A percentile compares a stretch with the other conserved stretches of the same genome.
These are phyloP conservation scores for Aphelenchoides avenae DNA, from an alignment of 1,140 invertebrate species.

Conservation along the genomic window DNA sequence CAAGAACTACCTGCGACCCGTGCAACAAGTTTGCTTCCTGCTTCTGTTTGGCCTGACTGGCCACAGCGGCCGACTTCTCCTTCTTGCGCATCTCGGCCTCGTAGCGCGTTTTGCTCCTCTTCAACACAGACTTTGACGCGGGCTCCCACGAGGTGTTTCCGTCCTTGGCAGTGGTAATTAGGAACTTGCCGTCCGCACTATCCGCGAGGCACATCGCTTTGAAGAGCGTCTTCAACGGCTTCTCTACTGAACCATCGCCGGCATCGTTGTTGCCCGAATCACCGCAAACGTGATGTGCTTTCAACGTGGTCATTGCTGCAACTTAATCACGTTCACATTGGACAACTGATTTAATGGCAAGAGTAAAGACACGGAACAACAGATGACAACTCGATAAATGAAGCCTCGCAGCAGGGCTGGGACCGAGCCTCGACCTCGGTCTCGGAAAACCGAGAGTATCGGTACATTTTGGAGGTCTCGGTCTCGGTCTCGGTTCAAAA, in stretches of 20 bases:
- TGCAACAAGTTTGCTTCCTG: constrained; percentile 28
- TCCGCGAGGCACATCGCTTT: constrained; percentile 76
- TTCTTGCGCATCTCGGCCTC: constrained; percentile 34
- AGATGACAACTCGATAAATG: too few species aligned
- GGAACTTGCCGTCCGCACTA: constrained; percentile 63
- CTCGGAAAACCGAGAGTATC: too few species aligned
- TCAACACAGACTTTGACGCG: constrained; percentile 84
- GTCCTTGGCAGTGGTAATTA: constrained; percentile 52
- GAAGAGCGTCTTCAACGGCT: constrained; percentile 86
- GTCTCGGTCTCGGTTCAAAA: too few species aligned
- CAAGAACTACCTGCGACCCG: constrained; percentile 66
- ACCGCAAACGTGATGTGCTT: constrained; percentile 92
- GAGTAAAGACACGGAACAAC: too few species aligned
- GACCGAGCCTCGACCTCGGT: too few species aligned
- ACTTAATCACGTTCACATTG: too few species aligned
- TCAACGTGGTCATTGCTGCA: too few species aligned
- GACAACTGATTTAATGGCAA: too few species aligned
- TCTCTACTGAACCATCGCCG: constrained; percentile 77
- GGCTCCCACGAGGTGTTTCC: constrained; percentile 69
- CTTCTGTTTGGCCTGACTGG: constrained; percentile 12
- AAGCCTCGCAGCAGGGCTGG: too few species aligned
- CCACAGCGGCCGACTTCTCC: constrained; percentile 21
- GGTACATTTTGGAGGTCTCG: too few species aligned
- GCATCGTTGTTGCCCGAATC: constrained; percentile 74
- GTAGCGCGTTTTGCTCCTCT: too few species aligned